phyloP scores from a whole-genome alignment of 2,113 vertebrate species.

The Plecotus auritus region DNA sequence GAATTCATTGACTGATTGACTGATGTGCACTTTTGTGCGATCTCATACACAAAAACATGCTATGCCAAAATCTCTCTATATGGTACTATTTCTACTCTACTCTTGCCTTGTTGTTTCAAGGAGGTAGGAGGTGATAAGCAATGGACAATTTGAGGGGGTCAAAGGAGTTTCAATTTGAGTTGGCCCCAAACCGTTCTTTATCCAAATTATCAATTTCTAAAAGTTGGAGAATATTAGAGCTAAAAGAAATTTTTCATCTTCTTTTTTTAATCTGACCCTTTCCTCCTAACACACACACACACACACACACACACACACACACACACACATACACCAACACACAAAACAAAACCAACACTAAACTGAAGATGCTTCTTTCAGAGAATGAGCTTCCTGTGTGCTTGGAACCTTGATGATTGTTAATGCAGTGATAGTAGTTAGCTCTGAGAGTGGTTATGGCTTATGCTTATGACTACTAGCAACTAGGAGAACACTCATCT shows the following conservation, averaged over 20 bases:
- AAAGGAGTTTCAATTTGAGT: not conserved
- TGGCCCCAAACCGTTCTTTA: not conserved
- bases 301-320: not conserved
- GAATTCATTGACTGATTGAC: not conserved
- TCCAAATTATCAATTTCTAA: not conserved
- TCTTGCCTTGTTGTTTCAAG: not conserved
- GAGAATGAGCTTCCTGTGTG: not conserved
- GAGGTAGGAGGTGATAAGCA: not conserved
- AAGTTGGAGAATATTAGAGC: not conserved
- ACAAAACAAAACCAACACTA: not conserved
- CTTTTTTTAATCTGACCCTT: not conserved
- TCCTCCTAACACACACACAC: not conserved
- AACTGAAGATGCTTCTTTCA: not conserved
- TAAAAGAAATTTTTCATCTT: not conserved
- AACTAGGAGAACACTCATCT: not conserved
- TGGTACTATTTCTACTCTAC: not conserved
- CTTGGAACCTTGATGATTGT: not conserved
- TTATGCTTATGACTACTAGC: not conserved
- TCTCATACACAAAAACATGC: not conserved
- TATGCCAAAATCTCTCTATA: not conserved
- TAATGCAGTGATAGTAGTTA: not conserved
- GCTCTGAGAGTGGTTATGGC: not conserved
- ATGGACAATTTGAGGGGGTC: not conserved
- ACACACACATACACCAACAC: not conserved
- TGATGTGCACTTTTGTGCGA: not conserved